Evolutionary conservation across 2,113 vertebrate genomes (phyloP), one percentile per base, ranked within the genome.

Genomic region (Pangasianodon hypophthalmus): DNA sequence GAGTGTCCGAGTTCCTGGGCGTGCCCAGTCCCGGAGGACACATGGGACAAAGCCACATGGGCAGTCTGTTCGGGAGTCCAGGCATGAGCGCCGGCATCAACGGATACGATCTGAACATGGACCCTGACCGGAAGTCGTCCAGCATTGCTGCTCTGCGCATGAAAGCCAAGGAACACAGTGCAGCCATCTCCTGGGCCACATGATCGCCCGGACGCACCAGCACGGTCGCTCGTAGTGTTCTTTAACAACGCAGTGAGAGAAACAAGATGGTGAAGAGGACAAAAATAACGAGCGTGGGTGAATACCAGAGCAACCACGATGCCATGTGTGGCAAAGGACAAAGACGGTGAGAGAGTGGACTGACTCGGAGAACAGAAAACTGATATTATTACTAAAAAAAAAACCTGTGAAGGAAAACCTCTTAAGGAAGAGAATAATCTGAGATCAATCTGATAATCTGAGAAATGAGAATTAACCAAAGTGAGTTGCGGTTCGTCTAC

Each of bases 121-220:
- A 99, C 96, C 98, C 98, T 0, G 98, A 99, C 95, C 97, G 98
- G 95, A 99, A 99, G 96, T 98, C 96, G 44, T 99, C 98, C 86
- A 99, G 98, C 95, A 99, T 99, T 16, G 98, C 98, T 0, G 95
- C 98, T 52, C 96, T 99, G 93, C 96, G 98, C 94, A 99, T 99
- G 98, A 99, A 99, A 92, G 98, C 98, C 58, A 99, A 99, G 94
- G 98, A 99, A 97, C 98, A 99, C 97, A 99, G 98, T 6, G 98
- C 98, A 0, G 98, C 98, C 84, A 99, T 99, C 94, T 99, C 98
- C 87, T 99, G 98, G 98, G 98, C 98, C 6, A 99, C 98, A 97
- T 99, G 98, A 99, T 41, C 90, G 91, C 93, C 91, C 82, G 24
- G 80, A 80, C 75, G 37, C 16, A 56, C 56, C 77, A 50, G 79